Conservation (phyloP, 2,888 invertebrate genomes). For the Willowsia nigromaculata region DNA sequence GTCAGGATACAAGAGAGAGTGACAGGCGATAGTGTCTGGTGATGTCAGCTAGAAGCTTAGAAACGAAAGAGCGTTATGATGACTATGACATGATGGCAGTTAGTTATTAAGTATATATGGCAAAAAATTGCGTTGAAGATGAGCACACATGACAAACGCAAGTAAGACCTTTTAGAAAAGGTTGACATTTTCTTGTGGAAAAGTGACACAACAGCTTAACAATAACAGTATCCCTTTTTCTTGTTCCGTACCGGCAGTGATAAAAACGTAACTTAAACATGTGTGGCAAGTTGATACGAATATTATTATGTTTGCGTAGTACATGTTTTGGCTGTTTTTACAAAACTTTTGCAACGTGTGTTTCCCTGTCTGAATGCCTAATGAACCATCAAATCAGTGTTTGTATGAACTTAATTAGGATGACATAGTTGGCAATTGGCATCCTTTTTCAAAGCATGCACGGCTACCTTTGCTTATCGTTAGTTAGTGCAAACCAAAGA, state of each 20-base stretch:
- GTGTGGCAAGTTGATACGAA: too few species aligned
- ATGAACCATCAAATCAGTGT: conserved; percentile 39
- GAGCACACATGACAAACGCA: not conserved
- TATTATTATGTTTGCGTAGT: not conserved
- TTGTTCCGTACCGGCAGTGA: not conserved
- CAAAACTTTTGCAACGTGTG: not conserved
- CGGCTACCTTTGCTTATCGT: not conserved
- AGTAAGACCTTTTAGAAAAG: not conserved
- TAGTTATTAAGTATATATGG: not conserved
- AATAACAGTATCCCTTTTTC: not conserved
- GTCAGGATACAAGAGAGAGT: not conserved
- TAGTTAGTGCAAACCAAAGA: not conserved
- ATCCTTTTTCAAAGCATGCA: not conserved
- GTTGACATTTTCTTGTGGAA: conserved; percentile 39
- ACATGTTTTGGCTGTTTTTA: not conserved
- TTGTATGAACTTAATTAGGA: conserved; percentile 40
- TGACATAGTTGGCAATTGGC: conserved; percentile 53
- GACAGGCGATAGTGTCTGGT: not conserved
- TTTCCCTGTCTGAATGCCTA: conserved; percentile 15
- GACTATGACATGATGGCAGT: conserved; percentile 15
- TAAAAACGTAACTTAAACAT: not conserved
- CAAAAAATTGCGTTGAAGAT: not conserved
- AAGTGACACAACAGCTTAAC: conserved; percentile 2
- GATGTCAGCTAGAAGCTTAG: too few species aligned
- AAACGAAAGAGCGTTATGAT: too few species aligned